These are phyloP conservation scores for Amiota minor DNA, from an alignment of 2,888 invertebrate genomes.

Conservation along the genomic window DNA sequence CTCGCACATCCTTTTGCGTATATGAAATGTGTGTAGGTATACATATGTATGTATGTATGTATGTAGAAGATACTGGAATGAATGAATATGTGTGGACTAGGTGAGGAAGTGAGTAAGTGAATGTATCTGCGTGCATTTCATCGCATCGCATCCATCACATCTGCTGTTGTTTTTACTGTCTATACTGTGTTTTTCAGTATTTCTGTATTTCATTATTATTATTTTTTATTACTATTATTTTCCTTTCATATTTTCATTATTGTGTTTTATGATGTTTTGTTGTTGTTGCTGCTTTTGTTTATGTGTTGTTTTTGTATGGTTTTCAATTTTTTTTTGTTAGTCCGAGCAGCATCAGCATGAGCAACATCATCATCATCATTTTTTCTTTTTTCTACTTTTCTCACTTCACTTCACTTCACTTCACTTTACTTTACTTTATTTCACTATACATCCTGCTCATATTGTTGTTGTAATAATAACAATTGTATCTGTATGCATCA, in stretches of 20 bases:
- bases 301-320: not conserved
- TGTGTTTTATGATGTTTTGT: constrained; percentile 25
- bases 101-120: constrained; percentile 31
- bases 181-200: constrained; percentile 4
- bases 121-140: constrained; percentile 8
- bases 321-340: not conserved
- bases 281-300: not conserved
- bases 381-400: not conserved
- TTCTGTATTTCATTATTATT: constrained; percentile 31
- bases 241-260: constrained; percentile 14
- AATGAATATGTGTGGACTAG: too few species aligned
- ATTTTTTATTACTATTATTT: constrained; percentile 30
- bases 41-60: constrained; percentile 28
- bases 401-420: not conserved
- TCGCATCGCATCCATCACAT: constrained; percentile 6
- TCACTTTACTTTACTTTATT: not conserved
- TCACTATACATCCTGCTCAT: constrained; percentile 9
- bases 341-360: not conserved
- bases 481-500: not conserved
- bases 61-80: too few species aligned
- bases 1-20: too few species aligned
- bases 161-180: constrained; percentile 20
- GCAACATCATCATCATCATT: constrained; percentile 4
- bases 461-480: not conserved
- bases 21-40: too few species aligned